Percentiles rank a stretch among this genome's conserved stretches.
Conservation (phyloP, 2,797 vertebrate genomes). For the Thripadectes ignobilis region DNA sequence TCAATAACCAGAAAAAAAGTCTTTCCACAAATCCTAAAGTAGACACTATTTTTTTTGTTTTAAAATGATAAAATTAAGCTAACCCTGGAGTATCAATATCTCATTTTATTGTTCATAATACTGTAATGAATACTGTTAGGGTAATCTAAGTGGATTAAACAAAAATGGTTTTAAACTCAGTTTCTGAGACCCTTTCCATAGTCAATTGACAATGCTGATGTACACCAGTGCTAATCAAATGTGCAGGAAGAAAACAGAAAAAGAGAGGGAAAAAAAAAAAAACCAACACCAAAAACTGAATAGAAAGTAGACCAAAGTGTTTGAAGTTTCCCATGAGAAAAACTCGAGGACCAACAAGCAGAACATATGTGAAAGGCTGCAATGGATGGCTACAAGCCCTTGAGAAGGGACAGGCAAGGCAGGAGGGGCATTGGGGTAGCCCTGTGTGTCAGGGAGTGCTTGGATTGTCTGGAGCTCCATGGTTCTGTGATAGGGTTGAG, state of each 20-base stretch:
- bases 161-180: not conserved
- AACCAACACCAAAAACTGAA: not conserved
- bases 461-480: not conserved
- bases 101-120: not conserved
- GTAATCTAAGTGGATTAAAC: not conserved
- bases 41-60: not conserved
- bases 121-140: not conserved
- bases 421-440: not conserved
- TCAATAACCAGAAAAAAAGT: not conserved
- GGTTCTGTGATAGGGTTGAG: not conserved
- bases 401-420: not conserved
- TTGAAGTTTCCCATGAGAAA: not conserved
- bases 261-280: rapidly evolving
- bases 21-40: not conserved
- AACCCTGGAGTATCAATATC: not conserved
- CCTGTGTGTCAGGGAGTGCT: not conserved
- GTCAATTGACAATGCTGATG: not conserved
- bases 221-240: not conserved
- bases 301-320: not conserved
- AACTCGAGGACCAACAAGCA: not conserved
- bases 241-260: not conserved
- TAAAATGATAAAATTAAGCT: not conserved
- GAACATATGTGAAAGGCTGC: not conserved
- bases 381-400: not conserved
- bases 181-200: not conserved